Evolutionary conservation across 2,797 vertebrate genomes (phyloP), one percentile per base, ranked within the genome.

Genomic region (Nothura maculosa): DNA sequence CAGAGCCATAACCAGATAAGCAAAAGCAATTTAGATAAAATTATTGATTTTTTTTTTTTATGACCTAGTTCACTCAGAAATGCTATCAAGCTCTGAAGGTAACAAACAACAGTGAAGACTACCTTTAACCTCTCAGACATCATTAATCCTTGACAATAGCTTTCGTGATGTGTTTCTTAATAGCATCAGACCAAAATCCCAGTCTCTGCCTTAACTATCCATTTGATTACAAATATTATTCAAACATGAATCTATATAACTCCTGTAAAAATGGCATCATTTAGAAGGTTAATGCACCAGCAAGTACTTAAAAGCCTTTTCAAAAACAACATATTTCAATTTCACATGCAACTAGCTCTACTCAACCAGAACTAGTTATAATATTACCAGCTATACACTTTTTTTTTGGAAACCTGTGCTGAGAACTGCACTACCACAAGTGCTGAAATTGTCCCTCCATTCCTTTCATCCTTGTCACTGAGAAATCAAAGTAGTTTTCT

Each of bases 21-120:
- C 40, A 87, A 89, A 95, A 94, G 84, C 60, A 95, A 96, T 96
- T 97, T 96, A 96, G 94, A 97, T 96, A 94, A 96, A 97, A 92
- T 28, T 92, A 96, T 79, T 96, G 93, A 96, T 97, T 96, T 87
- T 50, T 68, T 55, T 67, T 50, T 85, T 82, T 93, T 92, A 86
- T 4, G 36, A 94, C 82, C 68, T 84, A 67, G 52, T 88, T 94
- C 85, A 92, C 83, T 28, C 19, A 95, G 75, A 88, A 78, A 92
- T 83, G 93, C 57, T 74, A 50, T 40, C 62, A 64, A 66, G 76
- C n/a, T 89, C 63, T 78, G 30, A 82, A 55, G 55, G 40, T 43
- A 92, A 81, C 61, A 92, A 89, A 72, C 27, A 68, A 21, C 14
- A 69, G 12, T 5, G 9, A 47, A 67, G 55, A 24, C 30, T 50